phyloP scores from a whole-genome alignment of 1,140 invertebrate species.

The Cydia pomonella region DNA sequence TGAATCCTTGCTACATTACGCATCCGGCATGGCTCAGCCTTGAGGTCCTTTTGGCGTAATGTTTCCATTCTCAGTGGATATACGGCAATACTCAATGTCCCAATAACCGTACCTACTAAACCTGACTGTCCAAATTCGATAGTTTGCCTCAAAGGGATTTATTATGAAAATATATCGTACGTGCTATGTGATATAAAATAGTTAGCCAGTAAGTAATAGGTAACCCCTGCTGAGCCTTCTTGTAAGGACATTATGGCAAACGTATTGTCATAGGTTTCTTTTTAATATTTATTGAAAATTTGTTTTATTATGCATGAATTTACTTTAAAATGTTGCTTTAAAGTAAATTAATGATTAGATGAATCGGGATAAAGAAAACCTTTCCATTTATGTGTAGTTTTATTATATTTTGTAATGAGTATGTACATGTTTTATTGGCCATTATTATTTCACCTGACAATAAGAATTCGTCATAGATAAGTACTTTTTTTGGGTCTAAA shows the following conservation, averaged over 20 bases:
- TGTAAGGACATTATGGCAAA: constrained; percentile 49
- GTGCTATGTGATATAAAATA: constrained; percentile 76
- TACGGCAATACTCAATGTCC: constrained; percentile 1
- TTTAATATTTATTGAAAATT: constrained; percentile 67
- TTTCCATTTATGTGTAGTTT: not conserved
- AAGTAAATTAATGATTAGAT: constrained; percentile 50
- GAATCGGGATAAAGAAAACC: constrained; percentile 7
- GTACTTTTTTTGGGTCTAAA: not conserved
- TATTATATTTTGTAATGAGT: not conserved
- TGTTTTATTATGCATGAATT: constrained; percentile 57
- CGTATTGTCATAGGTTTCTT: constrained; percentile 51
- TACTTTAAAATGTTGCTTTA: constrained; percentile 54
- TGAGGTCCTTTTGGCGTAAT: not conserved
- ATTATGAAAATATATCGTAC: constrained; percentile 60
- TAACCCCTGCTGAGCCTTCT: constrained; percentile 43
- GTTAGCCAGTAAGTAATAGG: constrained; percentile 49
- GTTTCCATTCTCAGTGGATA: constrained; percentile 17
- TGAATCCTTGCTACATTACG: too few species aligned
- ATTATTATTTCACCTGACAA: not conserved
- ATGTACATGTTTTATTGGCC: not conserved
- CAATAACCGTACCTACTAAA: constrained; percentile 23
- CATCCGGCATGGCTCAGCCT: not conserved
- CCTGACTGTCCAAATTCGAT: constrained; percentile 54
- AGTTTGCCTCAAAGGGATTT: constrained; percentile 61
- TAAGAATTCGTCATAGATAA: not conserved